Evolutionary conservation across 2,113 vertebrate genomes (phyloP), one percentile per base, ranked within the genome.

Genomic region (Chaetodon trifascialis): DNA sequence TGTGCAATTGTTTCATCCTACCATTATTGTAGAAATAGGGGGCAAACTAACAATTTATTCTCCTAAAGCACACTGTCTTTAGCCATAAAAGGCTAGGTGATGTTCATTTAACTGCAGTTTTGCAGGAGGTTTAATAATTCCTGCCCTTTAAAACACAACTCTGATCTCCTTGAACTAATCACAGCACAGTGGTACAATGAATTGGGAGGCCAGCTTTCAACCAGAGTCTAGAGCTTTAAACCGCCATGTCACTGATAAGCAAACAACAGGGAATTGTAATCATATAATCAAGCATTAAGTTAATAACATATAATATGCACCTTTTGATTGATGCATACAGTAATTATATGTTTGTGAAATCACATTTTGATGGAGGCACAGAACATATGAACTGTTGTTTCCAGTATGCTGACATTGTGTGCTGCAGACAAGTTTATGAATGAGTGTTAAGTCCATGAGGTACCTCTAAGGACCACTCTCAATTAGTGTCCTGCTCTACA

Each of bases 401-500:
- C 0, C 58, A 68, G n/a, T 52, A 15, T 44, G 62, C 30, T n/a
- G 25, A 51, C 76, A 62, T 34, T 19, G 15, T 54, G 60, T 21
- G 23, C 34, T 11, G 47, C 54, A 71, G n/a, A 46, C 19, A 51
- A 80, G 72, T 25, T 49, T 51, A n/a, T 75, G 34, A 70, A 54
- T 76, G 74, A 79, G 55, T 51, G 38, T 58, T 62, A 64, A 64
- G 58, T 73, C 82, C 14, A 44, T 67, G 67, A 59, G 72, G 74
- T 30, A 58, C 73, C 67, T 67, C 79, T 82, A 56, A 25, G 38
- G 62, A 75, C 54, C 70, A 66, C 69, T 83, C 67, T 85, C 70
- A 76, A 67, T 83, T 76, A 85, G 76, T 44, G 68, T 80, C 67
- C 80, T 51, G 52, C 78, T 54, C 75, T 58, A 40, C 49, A 68